phyloP scores from a whole-genome alignment of 2,113 vertebrate genomes.

The Malaclemys terrapin region DNA sequence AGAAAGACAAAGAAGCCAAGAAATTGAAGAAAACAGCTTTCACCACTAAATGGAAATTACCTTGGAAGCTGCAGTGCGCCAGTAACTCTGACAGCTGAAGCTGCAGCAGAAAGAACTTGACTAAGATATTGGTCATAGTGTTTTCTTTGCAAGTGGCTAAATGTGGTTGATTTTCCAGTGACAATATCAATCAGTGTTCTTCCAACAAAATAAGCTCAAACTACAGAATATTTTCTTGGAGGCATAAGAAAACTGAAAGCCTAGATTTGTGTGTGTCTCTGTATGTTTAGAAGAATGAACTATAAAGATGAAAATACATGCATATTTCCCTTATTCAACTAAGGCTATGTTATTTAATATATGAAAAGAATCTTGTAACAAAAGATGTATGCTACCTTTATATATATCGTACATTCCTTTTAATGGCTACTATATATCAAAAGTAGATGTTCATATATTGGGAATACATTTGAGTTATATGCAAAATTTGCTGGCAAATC shows the following conservation, averaged over 20 bases:
- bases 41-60: conserved; percentile 81
- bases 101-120: conserved; percentile 71
- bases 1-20: conserved; percentile 72
- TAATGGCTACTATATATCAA: conserved; percentile 6
- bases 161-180: conserved; percentile 71
- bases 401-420: conserved; percentile 7
- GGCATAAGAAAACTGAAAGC: conserved; percentile 56
- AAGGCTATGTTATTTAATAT: conserved; percentile 27
- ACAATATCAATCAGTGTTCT: conserved; percentile 66
- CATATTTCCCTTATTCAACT: neutral
- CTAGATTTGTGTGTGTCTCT: neutral
- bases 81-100: conserved; percentile 82
- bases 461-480: conserved; percentile 3
- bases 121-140: conserved; percentile 65
- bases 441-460: neutral
- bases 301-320: conserved; percentile 5
- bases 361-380: neutral
- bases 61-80: conserved; percentile 81
- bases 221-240: conserved; percentile 60
- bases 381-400: neutral
- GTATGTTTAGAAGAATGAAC: conserved; percentile 2
- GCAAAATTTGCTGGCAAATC: neutral
- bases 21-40: conserved; percentile 78
- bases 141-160: conserved; percentile 67
- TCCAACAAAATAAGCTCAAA: conserved; percentile 42